Evolutionary conservation across 2,113 vertebrate species (phyloP).

Genomic region (Hassar affinis): DNA sequence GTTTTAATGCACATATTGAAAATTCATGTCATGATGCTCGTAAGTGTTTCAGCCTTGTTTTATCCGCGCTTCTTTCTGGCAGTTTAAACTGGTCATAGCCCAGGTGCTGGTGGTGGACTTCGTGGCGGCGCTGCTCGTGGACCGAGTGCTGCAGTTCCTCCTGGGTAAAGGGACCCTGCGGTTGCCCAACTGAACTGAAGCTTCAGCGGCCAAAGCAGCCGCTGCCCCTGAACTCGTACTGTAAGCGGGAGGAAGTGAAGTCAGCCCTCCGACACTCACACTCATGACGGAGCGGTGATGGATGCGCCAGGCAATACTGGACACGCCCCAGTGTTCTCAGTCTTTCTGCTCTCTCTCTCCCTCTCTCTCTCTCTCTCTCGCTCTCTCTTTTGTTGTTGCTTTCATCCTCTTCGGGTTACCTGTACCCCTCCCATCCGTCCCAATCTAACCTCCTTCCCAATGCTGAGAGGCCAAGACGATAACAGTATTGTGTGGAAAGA

Average conservation of each 20-base stretch:
- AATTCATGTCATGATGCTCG: not conserved
- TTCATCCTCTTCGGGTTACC: slow-evolving; percentile 34
- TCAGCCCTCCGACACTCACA: slow-evolving; percentile 55
- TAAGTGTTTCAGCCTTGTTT: not conserved
- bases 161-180: slow-evolving; percentile 86
- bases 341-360: slow-evolving; percentile 47
- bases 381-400: slow-evolving; percentile 47
- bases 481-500: slow-evolving; percentile 76
- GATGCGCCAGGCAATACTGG: slow-evolving; percentile 63
- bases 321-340: slow-evolving; percentile 58
- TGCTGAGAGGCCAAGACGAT: slow-evolving; percentile 71
- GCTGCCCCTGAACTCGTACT: slow-evolving; percentile 67
- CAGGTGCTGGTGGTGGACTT: slow-evolving; percentile 88
- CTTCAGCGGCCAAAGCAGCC: slow-evolving; percentile 61
- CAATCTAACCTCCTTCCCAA: slow-evolving; percentile 55
- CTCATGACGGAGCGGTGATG: slow-evolving; percentile 31
- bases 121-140: slow-evolving; percentile 80
- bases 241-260: slow-evolving; percentile 62
- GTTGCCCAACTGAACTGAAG: slow-evolving; percentile 86
- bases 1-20: not conserved
- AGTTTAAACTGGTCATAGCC: slow-evolving; percentile 92
- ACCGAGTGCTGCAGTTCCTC: slow-evolving; percentile 86
- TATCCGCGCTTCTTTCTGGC: no score
- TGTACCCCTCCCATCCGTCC: slow-evolving; percentile 33
- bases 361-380: slow-evolving; percentile 41